Percentiles rank a stretch among this genome's conserved stretches.
Conservation (phyloP, 2,797 vertebrate species). For the Botia kubotai region DNA sequence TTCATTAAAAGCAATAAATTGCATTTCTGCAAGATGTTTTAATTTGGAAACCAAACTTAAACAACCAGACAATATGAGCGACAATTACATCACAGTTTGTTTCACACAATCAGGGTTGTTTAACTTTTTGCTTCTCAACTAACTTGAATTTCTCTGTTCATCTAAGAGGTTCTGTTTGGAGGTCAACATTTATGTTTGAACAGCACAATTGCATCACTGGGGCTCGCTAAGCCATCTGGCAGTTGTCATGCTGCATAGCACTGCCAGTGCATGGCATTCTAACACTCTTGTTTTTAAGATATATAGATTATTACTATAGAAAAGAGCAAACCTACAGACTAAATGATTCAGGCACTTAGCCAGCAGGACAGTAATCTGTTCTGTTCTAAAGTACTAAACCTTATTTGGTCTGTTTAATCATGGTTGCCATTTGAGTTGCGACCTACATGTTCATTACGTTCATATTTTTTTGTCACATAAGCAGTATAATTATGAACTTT, state of each 20-base stretch:
- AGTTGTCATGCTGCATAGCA: neutral
- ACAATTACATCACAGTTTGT: slow-evolving; percentile 7
- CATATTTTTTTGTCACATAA: neutral
- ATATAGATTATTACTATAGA: slow-evolving; percentile 24
- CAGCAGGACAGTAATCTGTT: neutral
- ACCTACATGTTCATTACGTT: neutral
- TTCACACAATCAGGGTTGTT: slow-evolving; percentile 19
- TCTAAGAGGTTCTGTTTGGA: slow-evolving; percentile 23
- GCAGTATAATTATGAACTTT: neutral
- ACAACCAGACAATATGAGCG: slow-evolving; percentile 8
- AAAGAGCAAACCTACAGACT: neutral
- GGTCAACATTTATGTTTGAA: slow-evolving; percentile 11
- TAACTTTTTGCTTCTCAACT: slow-evolving; percentile 9
- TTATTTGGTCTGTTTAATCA: neutral
- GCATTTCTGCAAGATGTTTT: slow-evolving; percentile 23
- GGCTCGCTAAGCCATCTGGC: neutral
- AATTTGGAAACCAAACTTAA: slow-evolving; percentile 33
- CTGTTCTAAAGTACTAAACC: neutral
- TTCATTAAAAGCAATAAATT: neutral
- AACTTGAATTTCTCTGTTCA: slow-evolving; percentile 12
- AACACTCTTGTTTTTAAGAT: slow-evolving; percentile 14
- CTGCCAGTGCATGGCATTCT: neutral
- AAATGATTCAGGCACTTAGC: neutral
- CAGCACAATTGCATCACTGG: neutral
- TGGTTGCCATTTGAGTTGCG: neutral